A percentile compares a stretch with the other conserved stretches of the same genome.
Conservation (phyloP, 64 coral and sea anemone species). For the Porites australiensis region DNA sequence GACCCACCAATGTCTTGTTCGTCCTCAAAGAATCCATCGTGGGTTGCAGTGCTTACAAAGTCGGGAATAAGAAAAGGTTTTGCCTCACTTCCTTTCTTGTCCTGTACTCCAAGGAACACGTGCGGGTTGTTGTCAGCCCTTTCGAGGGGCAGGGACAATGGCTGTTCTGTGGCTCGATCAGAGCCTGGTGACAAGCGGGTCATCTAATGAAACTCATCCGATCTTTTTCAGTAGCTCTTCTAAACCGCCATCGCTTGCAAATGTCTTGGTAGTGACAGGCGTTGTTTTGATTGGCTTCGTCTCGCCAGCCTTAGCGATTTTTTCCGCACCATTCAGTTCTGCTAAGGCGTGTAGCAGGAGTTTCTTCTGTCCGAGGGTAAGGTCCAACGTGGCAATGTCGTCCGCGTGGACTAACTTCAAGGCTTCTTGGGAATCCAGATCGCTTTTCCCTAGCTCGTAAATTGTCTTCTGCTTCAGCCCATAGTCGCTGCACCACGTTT, state of each 20-base stretch:
- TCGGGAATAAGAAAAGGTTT: constrained; percentile 50
- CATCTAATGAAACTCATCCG: background rate
- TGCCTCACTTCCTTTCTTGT: constrained; percentile 4
- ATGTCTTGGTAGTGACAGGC: constrained; percentile 20
- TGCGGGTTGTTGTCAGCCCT: constrained; percentile 24
- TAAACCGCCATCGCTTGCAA: constrained; percentile 19
- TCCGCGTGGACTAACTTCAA: too few species aligned
- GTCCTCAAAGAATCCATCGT: background rate
- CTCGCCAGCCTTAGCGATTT: background rate
- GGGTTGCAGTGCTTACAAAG: background rate
- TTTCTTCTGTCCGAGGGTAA: too few species aligned
- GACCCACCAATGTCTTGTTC: constrained; percentile 36
- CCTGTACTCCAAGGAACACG: constrained; percentile 13
- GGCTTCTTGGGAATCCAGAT: too few species aligned
- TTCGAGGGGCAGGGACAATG: background rate
- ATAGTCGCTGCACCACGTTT: too few species aligned
- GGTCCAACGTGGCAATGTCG: too few species aligned
- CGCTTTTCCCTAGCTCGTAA: too few species aligned
- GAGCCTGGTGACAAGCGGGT: background rate
- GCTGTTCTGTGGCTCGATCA: background rate
- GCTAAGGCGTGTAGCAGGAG: too few species aligned
- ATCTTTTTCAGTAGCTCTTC: constrained; percentile 30
- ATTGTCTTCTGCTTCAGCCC: too few species aligned
- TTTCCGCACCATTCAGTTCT: background rate
- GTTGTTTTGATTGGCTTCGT: background rate